Base-by-base conservation (phyloP, 1,140 invertebrate genomes). In the Philotrypesis tridentata region DNA sequence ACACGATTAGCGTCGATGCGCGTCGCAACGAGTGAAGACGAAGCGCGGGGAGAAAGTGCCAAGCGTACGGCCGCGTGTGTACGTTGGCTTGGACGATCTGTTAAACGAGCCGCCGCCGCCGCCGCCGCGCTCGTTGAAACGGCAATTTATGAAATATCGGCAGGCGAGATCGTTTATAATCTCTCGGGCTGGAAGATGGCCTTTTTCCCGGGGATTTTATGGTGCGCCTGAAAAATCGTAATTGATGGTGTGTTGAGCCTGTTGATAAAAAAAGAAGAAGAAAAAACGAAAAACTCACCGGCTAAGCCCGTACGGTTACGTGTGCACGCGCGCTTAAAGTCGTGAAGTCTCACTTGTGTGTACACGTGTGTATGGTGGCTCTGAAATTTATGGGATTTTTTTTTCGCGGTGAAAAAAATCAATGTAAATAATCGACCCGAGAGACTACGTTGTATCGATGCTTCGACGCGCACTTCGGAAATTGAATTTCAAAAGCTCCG, bases 1-100 rank as follows among this genome's bases (percentile, higher is more conserved):
- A 61, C 72, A 61, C 72, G 72, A 74, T 74, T 74, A 74, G 72
- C 43, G 72, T 72, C 67, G 70, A 37, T 70, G 68, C n/a, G 68
- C 68, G 63, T 1, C 67, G 17, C 65, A 9, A 5, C 12, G 9
- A 31, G 12, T 27, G 43, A 61, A 61, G 72, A 55, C 72, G 72
- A 74, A 61, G 25, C 72, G 11, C 71, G 71, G 48, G 27, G 72
- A 74, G 72, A 74, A 74, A 74, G 72, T 74, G 48, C 70, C 21
- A 72, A 17, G 17, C 17, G 43, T 48, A 14, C 17, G 14, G 4
- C 12, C 14, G 43, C 5, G 43, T 17, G 43, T 21, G 43, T 14
- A 21, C 43, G 43, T 48, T 48, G 17, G 43, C 48, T 55, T 21
- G 25, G 31, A 31, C 29, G 67, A 70, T 70, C 67, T 31, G 29